Base-by-base conservation (phyloP, 2,797 vertebrate species). In the Melanogrammus aeglefinus region DNA sequence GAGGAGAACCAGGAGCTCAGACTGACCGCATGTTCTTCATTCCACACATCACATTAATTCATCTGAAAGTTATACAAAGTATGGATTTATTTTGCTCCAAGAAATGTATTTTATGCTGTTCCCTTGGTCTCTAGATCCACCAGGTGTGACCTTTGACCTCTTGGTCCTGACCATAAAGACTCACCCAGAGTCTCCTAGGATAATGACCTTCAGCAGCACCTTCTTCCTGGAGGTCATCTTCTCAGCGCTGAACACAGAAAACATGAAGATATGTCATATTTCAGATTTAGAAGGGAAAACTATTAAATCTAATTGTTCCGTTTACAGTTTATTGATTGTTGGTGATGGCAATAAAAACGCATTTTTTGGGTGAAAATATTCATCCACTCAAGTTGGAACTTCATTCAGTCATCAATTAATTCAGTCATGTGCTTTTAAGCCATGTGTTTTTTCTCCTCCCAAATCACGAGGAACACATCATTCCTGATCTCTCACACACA, bases 151-250 rank as follows among this genome's bases (percentile, higher is more conserved):
- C 63, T 69, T 12, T 96, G 82, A 98, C 97, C 94, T 98, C 13
- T 47, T 47, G 44, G 3, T 14, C 44, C 44, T 18, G 16, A 57
- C 47, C 35, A 6, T 36, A 36, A 36, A 36, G 35, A 36, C 97
- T 96, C 93, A 98, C 97, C 95, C 96, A 13, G 96, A 98, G 87
- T 98, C 97, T 85, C 97, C 97, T 78, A 98, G 94, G 91, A 98
- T 96, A 92, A 98, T 96, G 82, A 98, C 97, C 94, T 98, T 98
- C 92, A 98, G 90, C 79, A 98, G 94, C 69, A 97, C 96, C 95
- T 97, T 98, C 96, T 98, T 98, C 93, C 96, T 96, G 90, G 97
- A 98, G 80, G 97, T 96, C 97, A 98, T 98, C 90, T 92, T 96
- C 79, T 94, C 88, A 93, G 82, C 81, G 84, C 88, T 92, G 86